Evolutionary conservation across 2,113 vertebrate species (phyloP), one percentile per base, ranked within the genome.

Genomic region (Glareola pratincola): DNA sequence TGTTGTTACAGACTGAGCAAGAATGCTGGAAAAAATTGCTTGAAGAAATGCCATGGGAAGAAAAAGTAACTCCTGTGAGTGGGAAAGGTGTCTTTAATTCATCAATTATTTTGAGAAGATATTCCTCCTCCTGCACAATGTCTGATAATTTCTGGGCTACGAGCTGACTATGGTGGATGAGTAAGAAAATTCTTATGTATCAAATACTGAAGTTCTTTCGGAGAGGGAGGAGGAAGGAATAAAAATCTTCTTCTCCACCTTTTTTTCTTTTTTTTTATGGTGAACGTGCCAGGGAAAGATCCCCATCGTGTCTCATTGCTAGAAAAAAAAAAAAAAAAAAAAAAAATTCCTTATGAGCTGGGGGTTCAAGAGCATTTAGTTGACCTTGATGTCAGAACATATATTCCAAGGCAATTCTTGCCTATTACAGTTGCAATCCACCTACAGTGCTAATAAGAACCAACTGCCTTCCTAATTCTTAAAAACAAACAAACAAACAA

Each of bases 261-360:
- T 43, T 17, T 21, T 15, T 34, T 17, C 7, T 24, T 36, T 30
- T 30, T 20, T 29, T 27, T 14, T 4, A n/a, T n/a, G n/a, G n/a
- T n/a, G n/a, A n/a, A n/a, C n/a, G 4, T 54, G 9, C 6, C 10
- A 30, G 4, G 18, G 17, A 7, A 75, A 62, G 50, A 73, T n/a
- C 10, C 9, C 12, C 5, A 1, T 8, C 36, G 10, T 51, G 39
- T 27, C 14, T 82, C 8, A 30, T 41, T 71, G 16, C 3, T 10
- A 41, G 14, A 18, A 34, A 36, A 53, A 59, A 34, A 69, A 41
- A 30, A 5, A 3, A 0, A 18, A 34, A 36, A 53, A 59, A 34
- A 69, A 41, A 30, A 5, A 3, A 0, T 23, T 79, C 4, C 4
- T 77, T 1, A 3, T 30, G 2, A 27, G 3, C 0, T 77, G 12